Conservation (phyloP, 2,113 vertebrate species). For the Chlorodrepanis virens region DNA sequence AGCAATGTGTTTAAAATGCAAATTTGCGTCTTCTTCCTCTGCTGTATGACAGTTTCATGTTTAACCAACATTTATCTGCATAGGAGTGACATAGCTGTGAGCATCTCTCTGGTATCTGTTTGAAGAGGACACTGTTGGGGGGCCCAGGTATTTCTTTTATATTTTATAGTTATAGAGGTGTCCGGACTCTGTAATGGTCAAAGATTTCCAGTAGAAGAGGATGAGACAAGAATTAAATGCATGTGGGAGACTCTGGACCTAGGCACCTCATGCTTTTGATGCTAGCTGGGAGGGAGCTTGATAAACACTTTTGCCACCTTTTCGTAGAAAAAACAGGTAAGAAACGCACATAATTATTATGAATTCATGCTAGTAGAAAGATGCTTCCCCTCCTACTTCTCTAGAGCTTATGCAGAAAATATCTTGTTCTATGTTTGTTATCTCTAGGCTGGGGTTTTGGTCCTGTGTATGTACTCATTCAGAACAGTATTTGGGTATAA, state of each 20-base stretch:
- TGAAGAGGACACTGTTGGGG: constrained; percentile 66
- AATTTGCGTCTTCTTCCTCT: neutral
- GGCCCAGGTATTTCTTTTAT: constrained; percentile 71
- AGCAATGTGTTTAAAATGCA: neutral
- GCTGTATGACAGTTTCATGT: constrained; percentile 24
- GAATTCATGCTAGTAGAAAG: neutral
- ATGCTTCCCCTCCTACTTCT: neutral
- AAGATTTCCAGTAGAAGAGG: constrained; percentile 67
- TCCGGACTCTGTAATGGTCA: constrained; percentile 59
- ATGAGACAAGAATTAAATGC: constrained; percentile 58
- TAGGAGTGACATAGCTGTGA: constrained; percentile 57
- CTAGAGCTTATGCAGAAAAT: neutral
- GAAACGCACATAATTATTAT: neutral
- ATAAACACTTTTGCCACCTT: constrained; percentile 52
- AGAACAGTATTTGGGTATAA: neutral
- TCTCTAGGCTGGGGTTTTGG: neutral
- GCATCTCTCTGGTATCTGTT: constrained; percentile 50
- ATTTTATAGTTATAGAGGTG: constrained; percentile 70
- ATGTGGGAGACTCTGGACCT: constrained; percentile 63
- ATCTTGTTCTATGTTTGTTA: neutral
- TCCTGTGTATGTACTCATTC: neutral
- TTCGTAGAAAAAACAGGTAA: constrained; percentile 57
- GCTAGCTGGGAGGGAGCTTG: constrained; percentile 60
- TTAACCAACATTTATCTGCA: constrained; percentile 45
- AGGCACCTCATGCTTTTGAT: constrained; percentile 56